These are phyloP conservation scores for Pseudachorutes palmiensis DNA, from an alignment of 1,140 invertebrate species.

Conservation along the genomic window DNA sequence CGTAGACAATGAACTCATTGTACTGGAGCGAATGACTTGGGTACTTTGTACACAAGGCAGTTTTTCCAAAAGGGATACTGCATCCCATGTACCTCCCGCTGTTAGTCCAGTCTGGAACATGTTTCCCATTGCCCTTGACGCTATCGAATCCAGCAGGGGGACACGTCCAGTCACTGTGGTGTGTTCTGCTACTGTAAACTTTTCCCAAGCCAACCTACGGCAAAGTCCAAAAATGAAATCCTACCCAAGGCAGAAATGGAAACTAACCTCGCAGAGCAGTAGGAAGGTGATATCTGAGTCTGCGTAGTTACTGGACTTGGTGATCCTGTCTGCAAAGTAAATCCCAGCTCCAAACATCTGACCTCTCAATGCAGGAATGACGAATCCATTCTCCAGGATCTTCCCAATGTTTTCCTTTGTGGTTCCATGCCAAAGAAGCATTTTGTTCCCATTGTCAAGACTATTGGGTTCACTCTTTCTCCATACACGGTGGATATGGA, in stretches of 20 bases:
- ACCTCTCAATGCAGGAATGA: not conserved
- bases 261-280: conserved; percentile 3
- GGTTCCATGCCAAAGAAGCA: conserved; percentile 13
- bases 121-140: conserved; percentile 2
- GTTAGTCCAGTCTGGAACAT: conserved; percentile 1
- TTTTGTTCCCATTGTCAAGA: not conserved
- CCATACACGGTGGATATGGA: conserved; percentile 13
- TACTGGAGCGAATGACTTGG: not conserved
- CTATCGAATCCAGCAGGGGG: conserved; percentile 3
- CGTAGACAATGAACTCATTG: conserved; percentile 10
- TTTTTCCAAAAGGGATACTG: not conserved
- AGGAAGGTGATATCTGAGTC: not conserved
- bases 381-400: conserved; percentile 11
- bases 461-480: not conserved
- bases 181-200: not conserved
- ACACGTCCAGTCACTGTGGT: not conserved
- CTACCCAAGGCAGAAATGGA: not conserved
- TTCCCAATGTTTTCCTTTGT: not conserved
- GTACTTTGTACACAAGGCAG: not conserved
- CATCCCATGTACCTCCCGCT: not conserved
- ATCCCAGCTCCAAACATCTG: conserved; percentile 13
- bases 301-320: conserved; percentile 2
- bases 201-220: conserved; percentile 4
- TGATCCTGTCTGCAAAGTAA: conserved; percentile 9
- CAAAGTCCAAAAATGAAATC: not conserved